Percentiles rank a stretch among this genome's conserved stretches.
phyloP scores from a whole-genome alignment of 2,113 vertebrate species.

The Procapra przewalskii region DNA sequence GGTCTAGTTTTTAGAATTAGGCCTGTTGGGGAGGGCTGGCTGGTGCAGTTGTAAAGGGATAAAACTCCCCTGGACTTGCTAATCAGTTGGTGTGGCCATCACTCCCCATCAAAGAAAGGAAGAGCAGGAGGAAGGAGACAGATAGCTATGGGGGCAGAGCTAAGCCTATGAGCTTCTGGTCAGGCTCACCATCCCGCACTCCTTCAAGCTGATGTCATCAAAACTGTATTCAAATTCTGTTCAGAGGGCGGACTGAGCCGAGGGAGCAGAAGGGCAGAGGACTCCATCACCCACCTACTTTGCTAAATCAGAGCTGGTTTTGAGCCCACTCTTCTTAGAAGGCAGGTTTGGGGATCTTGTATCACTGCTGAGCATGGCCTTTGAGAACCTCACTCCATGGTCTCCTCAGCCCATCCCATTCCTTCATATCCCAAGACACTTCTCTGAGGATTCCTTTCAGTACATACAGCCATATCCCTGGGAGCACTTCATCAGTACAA shows the following conservation, averaged over 20 bases:
- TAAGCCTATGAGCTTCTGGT: neutral
- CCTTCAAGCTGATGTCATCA: neutral
- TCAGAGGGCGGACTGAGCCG: neutral
- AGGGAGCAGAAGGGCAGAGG: neutral
- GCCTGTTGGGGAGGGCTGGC: neutral
- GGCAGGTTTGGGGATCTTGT: neutral
- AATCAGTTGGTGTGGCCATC: neutral
- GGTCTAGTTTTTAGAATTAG: neutral
- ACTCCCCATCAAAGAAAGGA: neutral
- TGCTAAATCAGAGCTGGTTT: neutral
- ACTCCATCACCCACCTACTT: neutral
- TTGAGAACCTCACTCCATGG: neutral
- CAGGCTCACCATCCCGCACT: neutral
- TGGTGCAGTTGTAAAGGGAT: neutral
- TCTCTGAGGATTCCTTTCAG: neutral
- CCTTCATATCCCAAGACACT: neutral
- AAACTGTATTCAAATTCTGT: neutral
- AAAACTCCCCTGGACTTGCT: neutral
- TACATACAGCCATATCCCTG: neutral
- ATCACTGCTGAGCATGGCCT: neutral
- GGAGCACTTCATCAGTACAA: neutral
- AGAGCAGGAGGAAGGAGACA: neutral
- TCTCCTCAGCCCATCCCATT: neutral
- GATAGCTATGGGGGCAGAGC: neutral
- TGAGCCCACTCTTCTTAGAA: neutral